Evolutionary conservation across 2,113 vertebrate species (phyloP), one percentile per base, ranked within the genome.

Genomic region (Coturnix japonica): DNA sequence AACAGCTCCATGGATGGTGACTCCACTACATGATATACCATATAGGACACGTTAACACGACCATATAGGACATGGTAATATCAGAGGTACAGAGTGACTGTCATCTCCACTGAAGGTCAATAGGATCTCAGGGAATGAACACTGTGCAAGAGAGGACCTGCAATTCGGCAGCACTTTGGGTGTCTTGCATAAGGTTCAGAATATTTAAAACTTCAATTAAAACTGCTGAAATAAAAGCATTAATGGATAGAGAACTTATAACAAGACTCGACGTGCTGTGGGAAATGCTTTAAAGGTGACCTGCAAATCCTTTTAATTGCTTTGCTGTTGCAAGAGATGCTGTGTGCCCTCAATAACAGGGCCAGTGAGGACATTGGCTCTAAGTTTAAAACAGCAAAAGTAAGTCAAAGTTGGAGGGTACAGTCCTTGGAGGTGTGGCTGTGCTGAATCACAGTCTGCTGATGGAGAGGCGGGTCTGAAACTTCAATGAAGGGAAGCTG

Each of bases 221-320:
- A 92, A 74, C 61, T 73, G 85, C 81, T 2, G 49, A 91, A 93
- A 91, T 89, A 89, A 96, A 93, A 83, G 89, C 89, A 59, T 71
- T 80, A 57, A 83, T 93, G 73, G 93, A 65, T 83, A 87, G 15
- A 87, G 82, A 65, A 78, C 61, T 87, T 91, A 44, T 57, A 95
- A 93, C 95, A 94, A 94, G 94, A 91, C 89, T 92, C 89, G 56
- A 56, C 91, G 91, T 96, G 95, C 95, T 91, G 69, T 94, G 94
- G 94, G 95, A 93, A 87, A 94, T 91, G 85, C 87, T 95, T 92
- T 94, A 91, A 89, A 96, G 96, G 95, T 96, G 95, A 96, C 96
- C 94, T 51, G 49, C 83, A 96, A 96, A 96, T 96, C 94, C 90
- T 95, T 90, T 80, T 96, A 96, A 96, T 96, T 95, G 93, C 93